phyloP scores from a whole-genome alignment of 2,888 invertebrate genomes.

The Pammene fasciana region DNA sequence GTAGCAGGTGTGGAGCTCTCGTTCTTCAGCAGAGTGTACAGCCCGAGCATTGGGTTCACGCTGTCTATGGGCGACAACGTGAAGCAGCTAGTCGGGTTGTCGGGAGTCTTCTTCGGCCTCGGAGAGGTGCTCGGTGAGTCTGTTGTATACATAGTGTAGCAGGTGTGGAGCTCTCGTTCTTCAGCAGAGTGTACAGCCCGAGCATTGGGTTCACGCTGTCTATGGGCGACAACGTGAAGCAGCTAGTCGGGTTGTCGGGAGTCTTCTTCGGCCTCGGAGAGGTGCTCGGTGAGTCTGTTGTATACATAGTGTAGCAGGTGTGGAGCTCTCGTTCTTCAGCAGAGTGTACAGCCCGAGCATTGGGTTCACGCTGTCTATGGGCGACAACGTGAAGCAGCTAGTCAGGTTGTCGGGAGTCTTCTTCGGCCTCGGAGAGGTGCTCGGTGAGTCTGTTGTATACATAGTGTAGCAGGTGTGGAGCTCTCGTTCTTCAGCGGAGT shows the following conservation, averaged over 20 bases:
- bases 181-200: constrained; percentile 97
- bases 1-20: constrained; percentile 92
- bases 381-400: constrained; percentile 90
- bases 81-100: constrained; percentile 94
- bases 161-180: constrained; percentile 97
- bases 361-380: constrained; percentile 92
- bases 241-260: constrained; percentile 95
- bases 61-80: constrained; percentile 88
- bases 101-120: constrained; percentile 96
- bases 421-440: constrained; percentile 96
- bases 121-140: constrained; percentile 94
- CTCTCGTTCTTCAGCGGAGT: constrained; percentile 98
- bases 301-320: constrained; percentile 81
- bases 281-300: constrained; percentile 88
- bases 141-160: constrained; percentile 36
- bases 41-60: constrained; percentile 95
- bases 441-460: constrained; percentile 84
- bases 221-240: constrained; percentile 91
- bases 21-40: constrained; percentile 98
- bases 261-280: constrained; percentile 98
- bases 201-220: constrained; percentile 93
- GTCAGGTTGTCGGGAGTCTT: constrained; percentile 97
- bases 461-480: constrained; percentile 87
- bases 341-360: constrained; percentile 97
- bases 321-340: constrained; percentile 97